phyloP scores from a whole-genome alignment of 2,797 vertebrate genomes.

The Holocentrus rufus region DNA sequence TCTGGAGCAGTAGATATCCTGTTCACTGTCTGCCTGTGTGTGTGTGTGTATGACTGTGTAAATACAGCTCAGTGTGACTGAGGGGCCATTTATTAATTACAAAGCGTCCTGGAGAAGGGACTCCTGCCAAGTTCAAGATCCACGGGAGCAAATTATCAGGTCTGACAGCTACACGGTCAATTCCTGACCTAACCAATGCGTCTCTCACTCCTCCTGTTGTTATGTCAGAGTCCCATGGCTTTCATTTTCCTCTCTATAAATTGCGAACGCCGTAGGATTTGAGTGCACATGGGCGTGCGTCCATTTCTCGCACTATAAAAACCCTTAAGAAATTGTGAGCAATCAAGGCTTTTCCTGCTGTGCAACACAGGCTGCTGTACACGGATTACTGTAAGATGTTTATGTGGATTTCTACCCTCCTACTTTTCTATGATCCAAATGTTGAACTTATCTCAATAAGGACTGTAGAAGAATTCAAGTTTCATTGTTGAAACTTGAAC shows the following conservation, averaged over 20 bases:
- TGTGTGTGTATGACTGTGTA: conserved; percentile 3
- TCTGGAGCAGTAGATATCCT: conserved; percentile 13
- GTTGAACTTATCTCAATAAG: too few relatives aligned
- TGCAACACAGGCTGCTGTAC: background rate
- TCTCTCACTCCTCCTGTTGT: conserved; percentile 1
- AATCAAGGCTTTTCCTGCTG: conserved; percentile 1
- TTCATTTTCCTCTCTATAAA: background rate
- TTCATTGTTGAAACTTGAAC: too few relatives aligned
- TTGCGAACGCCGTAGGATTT: background rate
- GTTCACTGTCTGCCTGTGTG: background rate
- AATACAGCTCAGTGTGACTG: conserved; percentile 15
- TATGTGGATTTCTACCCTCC: background rate
- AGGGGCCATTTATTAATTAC: conserved; percentile 43
- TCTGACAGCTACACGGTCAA: conserved; percentile 21
- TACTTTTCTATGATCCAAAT: too few relatives aligned
- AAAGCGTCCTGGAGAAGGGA: conserved; percentile 5
- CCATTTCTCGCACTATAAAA: conserved; percentile 10
- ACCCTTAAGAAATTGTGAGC: background rate
- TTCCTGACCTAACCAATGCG: conserved; percentile 11
- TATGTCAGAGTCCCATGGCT: conserved; percentile 1
- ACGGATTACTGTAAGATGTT: background rate
- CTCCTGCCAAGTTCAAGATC: conserved; percentile 20
- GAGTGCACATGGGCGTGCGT: background rate
- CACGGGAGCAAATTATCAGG: conserved; percentile 23
- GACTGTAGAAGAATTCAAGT: too few relatives aligned